Conservation (phyloP, 35 echinoderm and acorn worm species). For the Strongylocentrotus purpuratus region DNA sequence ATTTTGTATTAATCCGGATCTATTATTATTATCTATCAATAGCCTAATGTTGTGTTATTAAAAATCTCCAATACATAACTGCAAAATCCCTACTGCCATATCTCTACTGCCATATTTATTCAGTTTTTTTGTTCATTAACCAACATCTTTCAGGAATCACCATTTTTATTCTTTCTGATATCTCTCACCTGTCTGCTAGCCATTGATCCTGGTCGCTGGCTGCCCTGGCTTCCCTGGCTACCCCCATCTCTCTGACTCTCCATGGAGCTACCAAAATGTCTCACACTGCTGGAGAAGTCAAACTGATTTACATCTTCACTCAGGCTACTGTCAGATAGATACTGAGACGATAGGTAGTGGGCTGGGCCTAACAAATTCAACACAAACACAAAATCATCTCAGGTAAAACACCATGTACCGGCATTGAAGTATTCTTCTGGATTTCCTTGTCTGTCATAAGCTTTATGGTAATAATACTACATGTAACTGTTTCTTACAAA, state of each 20-base stretch:
- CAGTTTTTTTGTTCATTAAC: too few species aligned
- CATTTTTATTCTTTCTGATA: not conserved
- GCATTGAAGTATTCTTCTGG: not conserved
- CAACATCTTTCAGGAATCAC: too few species aligned
- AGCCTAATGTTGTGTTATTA: too few species aligned
- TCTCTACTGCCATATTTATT: too few species aligned
- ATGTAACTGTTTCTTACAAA: too few species aligned
- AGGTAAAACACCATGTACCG: not conserved
- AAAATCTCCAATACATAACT: too few species aligned
- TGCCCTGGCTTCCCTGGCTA: conserved; percentile 32
- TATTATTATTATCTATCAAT: too few species aligned
- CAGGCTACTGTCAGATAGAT: conserved; percentile 91
- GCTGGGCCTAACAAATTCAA: conserved; percentile 56
- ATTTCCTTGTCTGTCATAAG: too few species aligned
- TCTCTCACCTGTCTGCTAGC: not conserved
- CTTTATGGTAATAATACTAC: too few species aligned
- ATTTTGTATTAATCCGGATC: too few species aligned
- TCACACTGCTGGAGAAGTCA: conserved; percentile 79
- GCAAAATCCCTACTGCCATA: too few species aligned
- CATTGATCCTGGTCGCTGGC: not conserved
- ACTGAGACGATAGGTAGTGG: conserved; percentile 86
- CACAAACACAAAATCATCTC: not conserved
- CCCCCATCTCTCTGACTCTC: conserved; percentile 54
- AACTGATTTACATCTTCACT: conserved; percentile 90
- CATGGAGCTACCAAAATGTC: conserved; percentile 60